phyloP scores from a whole-genome alignment of 1,140 invertebrate species.

The Aleiodes sp. region DNA sequence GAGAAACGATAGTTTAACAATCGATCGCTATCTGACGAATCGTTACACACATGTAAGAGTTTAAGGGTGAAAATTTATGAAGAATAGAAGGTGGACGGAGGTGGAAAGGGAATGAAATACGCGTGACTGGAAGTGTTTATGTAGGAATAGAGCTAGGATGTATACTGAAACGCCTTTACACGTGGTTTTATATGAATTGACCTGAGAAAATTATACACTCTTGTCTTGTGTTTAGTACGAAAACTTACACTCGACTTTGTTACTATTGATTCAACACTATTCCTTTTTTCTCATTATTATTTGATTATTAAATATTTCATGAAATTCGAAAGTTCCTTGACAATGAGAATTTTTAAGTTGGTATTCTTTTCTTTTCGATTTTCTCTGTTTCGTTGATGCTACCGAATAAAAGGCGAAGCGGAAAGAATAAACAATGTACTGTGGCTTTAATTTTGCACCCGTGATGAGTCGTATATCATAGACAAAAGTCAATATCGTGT shows the following conservation, averaged over 20 bases:
- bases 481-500: neutral
- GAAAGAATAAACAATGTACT: too few species aligned
- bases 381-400: neutral
- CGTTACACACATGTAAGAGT: too few species aligned
- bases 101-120: too few species aligned
- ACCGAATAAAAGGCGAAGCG: too few species aligned
- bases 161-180: neutral
- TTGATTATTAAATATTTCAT: neutral
- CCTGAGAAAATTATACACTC: neutral
- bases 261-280: neutral
- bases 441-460: neutral
- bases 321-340: slow-evolving; percentile 1
- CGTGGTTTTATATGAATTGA: neutral
- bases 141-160: neutral
- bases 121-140: neutral
- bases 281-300: neutral
- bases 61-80: too few species aligned
- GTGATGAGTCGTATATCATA: neutral
- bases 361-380: neutral
- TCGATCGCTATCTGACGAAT: too few species aligned
- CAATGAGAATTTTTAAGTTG: slow-evolving; percentile 17
- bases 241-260: neutral
- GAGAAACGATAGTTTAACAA: too few species aligned
- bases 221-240: neutral
- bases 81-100: neutral